These are phyloP conservation scores for Ischnura elegans DNA, from an alignment of 2,888 invertebrate species.

Conservation along the genomic window DNA sequence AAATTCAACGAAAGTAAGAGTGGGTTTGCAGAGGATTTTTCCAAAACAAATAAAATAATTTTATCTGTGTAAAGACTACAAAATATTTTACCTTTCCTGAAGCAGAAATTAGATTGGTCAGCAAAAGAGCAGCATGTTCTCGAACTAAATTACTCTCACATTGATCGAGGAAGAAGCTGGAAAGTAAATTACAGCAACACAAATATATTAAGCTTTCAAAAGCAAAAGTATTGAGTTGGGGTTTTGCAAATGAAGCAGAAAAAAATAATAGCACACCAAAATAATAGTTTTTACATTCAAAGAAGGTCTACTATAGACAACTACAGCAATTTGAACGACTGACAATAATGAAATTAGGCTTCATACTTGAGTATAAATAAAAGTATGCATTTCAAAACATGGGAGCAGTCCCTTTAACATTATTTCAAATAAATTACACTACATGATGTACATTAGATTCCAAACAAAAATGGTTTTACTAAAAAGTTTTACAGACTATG, in stretches of 20 bases:
- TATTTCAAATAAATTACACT: too few species aligned
- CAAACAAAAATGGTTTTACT: too few species aligned
- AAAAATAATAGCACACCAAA: neutral
- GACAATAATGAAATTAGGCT: neutral
- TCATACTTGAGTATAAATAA: neutral
- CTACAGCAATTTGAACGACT: neutral
- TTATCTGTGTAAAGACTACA: too few species aligned
- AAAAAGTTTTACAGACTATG: too few species aligned
- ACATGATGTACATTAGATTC: too few species aligned
- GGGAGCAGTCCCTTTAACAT: too few species aligned
- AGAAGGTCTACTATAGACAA: neutral
- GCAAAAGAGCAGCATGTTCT: constrained; percentile 80
- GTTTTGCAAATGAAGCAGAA: neutral
- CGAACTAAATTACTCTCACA: constrained; percentile 80
- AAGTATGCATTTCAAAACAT: too few species aligned
- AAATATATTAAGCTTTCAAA: constrained; percentile 71
- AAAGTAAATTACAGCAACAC: constrained; percentile 70
- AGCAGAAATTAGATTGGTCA: constrained; percentile 77
- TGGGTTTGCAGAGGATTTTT: too few species aligned
- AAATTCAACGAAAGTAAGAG: too few species aligned
- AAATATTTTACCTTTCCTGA: constrained; percentile 39
- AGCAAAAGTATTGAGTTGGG: neutral
- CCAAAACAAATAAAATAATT: too few species aligned
- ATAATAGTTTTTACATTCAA: neutral
- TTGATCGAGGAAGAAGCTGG: constrained; percentile 76